A percentile compares a stretch with the other conserved stretches of the same genome.
phyloP scores from a whole-genome alignment of 2,113 vertebrate genomes.

The Pelvicachromis taeniatus region DNA sequence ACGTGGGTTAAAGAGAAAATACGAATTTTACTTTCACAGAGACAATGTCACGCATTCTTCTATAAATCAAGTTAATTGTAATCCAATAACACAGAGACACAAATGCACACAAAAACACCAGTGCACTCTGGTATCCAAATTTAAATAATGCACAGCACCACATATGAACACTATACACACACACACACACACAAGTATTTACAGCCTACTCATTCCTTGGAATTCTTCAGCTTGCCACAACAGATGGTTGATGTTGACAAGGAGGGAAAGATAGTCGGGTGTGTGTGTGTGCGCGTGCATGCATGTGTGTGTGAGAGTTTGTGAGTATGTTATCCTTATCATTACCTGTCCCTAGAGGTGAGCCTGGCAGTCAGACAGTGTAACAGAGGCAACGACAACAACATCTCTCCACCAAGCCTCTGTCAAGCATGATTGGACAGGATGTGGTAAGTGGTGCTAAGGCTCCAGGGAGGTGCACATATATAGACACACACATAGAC shows the following conservation, averaged over 20 bases:
- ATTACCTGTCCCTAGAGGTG: constrained; percentile 58
- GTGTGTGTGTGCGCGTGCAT: background rate
- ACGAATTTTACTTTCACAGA: background rate
- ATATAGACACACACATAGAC: background rate
- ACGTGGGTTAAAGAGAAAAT: background rate
- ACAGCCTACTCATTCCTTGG: background rate
- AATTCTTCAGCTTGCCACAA: constrained; percentile 12
- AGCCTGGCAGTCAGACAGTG: constrained; percentile 51
- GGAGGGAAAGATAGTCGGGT: background rate
- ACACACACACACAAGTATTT: background rate
- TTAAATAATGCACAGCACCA: background rate
- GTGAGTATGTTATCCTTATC: constrained; percentile 12
- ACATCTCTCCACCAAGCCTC: constrained; percentile 42
- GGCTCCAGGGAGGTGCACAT: background rate
- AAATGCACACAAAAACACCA: background rate
- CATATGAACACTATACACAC: background rate
- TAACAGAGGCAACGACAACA: constrained; percentile 44
- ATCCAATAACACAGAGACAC: background rate
- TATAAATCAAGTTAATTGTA: background rate
- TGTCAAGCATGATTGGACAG: constrained; percentile 61
- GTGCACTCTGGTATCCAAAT: background rate
- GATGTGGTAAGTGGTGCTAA: constrained; percentile 46
- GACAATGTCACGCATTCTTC: background rate
- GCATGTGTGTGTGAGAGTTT: background rate
- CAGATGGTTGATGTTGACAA: constrained; percentile 46